phyloP scores from a whole-genome alignment of 1,140 invertebrate species.

The Drosophila equinoxialis region DNA sequence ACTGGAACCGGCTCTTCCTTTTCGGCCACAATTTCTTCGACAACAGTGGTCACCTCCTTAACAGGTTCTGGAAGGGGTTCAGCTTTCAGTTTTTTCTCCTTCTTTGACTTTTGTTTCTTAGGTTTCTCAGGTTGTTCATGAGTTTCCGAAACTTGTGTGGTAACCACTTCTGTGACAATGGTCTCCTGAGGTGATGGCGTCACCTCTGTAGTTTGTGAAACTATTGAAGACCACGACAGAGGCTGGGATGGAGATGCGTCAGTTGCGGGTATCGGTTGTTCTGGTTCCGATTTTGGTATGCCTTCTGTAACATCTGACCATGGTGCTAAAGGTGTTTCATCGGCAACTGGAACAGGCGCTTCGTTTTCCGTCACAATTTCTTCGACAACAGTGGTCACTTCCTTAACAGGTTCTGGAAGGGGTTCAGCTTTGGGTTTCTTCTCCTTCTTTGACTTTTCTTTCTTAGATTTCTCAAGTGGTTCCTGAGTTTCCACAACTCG shows the following conservation, averaged over 20 bases:
- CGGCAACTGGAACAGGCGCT: background rate
- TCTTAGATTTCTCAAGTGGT: slow-evolving; percentile 5
- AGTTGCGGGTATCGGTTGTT: background rate
- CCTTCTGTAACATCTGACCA: slow-evolving; percentile 7
- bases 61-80: slow-evolving; percentile 13
- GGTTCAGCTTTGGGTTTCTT: slow-evolving; percentile 23
- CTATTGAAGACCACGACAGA: slow-evolving; percentile 8
- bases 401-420: background rate
- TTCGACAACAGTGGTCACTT: background rate
- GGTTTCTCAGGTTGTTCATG: background rate
- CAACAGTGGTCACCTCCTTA: background rate
- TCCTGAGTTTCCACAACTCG: background rate
- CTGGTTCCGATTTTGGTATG: background rate
- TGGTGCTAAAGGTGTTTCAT: slow-evolving; percentile 19
- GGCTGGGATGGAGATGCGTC: background rate
- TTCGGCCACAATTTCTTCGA: background rate
- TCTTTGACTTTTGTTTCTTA: slow-evolving; percentile 33
- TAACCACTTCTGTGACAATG: background rate
- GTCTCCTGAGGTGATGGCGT: background rate
- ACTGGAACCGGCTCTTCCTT: background rate
- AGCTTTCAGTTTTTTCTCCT: slow-evolving; percentile 33
- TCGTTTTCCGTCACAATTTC: background rate
- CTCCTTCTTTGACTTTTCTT: slow-evolving; percentile 40
- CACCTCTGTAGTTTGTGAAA: background rate
- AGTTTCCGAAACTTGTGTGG: slow-evolving; percentile 2